Evolutionary conservation across 2,888 invertebrate species (phyloP), one percentile per base, ranked within the genome.

Genomic region (Nasonia oneida): DNA sequence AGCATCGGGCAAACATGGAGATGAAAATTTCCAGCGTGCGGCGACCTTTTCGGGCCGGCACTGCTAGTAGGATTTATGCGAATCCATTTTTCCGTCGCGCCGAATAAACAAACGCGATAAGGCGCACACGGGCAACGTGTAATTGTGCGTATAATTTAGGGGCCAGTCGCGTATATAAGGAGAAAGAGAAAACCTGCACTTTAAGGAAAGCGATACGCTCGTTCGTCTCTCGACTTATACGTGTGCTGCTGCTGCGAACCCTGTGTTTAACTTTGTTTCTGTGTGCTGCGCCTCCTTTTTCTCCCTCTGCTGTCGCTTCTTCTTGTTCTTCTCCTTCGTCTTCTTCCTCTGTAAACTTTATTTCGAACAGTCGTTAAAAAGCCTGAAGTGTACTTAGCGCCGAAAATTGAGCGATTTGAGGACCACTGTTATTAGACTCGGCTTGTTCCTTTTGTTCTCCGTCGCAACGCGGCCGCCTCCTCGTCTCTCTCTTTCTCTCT

Each of bases 101-200:
- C 64, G 71, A 83, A 75, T 61, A 83, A 83, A 83, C 83, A 78
- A 73, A 84, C 80, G 80, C 70, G 71, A 80, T 23, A 79, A 47
- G 70, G 5, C 12, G 6, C 78, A 6, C 70, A 8, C 78, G 1
- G 67, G 61, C 50, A 85, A 64, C 85, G 67, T 82, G 90, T 92
- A 92, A 92, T 92, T 91, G 91, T 89, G 90, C 89, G 91, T 89
- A 91, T 92, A 92, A 92, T 92, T 92, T 91, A 91, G 91, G 91
- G 90, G 90, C 87, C 53, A 84, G 57, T 42, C n/a, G 18, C 5
- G n/a, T 4, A 15, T 39, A 47, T 12, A 37, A 14, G 23, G 61
- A 61, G 85, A 82, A 70, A 53, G 82, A 85, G 82, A 78, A 78
- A 85, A 81, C 85, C 89, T 89, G 90, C 90, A 91, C 90, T 91